phyloP scores from a whole-genome alignment of 2,113 vertebrate species.

The Poeciliopsis occidentalis region DNA sequence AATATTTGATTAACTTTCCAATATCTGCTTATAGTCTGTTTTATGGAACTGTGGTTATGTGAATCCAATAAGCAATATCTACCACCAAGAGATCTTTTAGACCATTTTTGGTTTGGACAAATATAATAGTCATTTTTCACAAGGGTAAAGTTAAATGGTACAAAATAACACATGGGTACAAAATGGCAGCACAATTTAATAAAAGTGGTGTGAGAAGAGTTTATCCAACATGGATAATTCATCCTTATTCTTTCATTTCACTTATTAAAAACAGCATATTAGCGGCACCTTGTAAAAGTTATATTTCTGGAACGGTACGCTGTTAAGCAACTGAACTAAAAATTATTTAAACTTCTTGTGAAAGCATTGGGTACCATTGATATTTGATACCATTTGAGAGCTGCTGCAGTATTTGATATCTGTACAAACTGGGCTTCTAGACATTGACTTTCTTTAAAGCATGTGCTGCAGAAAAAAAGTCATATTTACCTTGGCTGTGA shows the following conservation, averaged over 20 bases:
- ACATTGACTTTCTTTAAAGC: constrained; percentile 18
- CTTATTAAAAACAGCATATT: no score
- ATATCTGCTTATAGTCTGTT: neutral
- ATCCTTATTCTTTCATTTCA: no score
- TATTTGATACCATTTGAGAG: constrained; percentile 25
- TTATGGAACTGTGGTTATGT: no score
- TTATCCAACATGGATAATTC: neutral
- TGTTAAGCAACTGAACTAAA: no score
- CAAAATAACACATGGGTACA: neutral
- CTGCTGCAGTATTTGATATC: constrained; percentile 16
- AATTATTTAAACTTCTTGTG: no score
- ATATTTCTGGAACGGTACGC: no score
- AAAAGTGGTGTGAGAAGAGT: neutral
- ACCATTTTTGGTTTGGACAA: neutral
- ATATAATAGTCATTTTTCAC: neutral
- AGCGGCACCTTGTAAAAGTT: no score
- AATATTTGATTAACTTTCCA: neutral
- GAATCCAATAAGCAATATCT: no score
- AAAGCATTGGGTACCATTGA: neutral
- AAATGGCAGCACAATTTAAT: neutral
- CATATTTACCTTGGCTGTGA: constrained; percentile 38
- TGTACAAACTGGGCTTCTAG: constrained; percentile 57
- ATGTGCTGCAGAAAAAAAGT: constrained; percentile 15
- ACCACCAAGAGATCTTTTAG: neutral
- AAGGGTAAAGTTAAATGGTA: neutral